phyloP scores from a whole-genome alignment of 2,888 invertebrate genomes.

The Zygogramma bicolorata region DNA sequence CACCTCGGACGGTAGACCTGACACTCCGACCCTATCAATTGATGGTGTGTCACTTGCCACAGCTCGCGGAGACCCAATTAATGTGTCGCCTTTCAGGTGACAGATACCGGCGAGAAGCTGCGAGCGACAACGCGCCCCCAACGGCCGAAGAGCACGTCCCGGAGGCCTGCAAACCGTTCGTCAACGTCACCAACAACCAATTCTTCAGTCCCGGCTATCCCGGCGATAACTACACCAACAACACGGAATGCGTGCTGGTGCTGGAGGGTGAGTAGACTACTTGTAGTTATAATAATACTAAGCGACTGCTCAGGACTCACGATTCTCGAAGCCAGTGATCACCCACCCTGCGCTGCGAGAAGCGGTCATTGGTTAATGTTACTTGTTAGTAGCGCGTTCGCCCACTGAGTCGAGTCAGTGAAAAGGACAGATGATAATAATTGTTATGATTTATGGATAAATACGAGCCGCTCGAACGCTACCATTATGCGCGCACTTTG shows the following conservation, averaged over 20 bases:
- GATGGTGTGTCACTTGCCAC: conserved; percentile 4
- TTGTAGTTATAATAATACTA: no score
- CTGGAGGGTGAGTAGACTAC: conserved; percentile 74
- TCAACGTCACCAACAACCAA: conserved; percentile 71
- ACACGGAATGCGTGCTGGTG: conserved; percentile 75
- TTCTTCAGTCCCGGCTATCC: conserved; percentile 78
- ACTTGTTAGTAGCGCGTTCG: no score
- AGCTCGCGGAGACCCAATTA: conserved; percentile 17
- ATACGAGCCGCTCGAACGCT: no score
- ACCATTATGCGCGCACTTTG: no score
- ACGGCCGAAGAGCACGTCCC: conserved; percentile 47
- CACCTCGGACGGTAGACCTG: not conserved
- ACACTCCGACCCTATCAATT: not conserved
- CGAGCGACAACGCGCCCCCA: conserved; percentile 13
- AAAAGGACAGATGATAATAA: no score
- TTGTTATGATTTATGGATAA: no score
- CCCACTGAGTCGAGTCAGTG: no score
- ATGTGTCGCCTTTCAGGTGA: conserved; percentile 45
- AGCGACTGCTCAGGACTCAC: no score
- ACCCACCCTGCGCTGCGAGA: no score
- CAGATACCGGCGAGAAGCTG: conserved; percentile 45
- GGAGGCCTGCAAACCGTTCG: conserved; percentile 72
- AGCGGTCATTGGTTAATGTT: no score
- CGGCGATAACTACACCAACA: conserved; percentile 71
- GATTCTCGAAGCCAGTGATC: no score